phyloP scores from a whole-genome alignment of 2,797 vertebrate species.

The Enteromius mattozi region DNA sequence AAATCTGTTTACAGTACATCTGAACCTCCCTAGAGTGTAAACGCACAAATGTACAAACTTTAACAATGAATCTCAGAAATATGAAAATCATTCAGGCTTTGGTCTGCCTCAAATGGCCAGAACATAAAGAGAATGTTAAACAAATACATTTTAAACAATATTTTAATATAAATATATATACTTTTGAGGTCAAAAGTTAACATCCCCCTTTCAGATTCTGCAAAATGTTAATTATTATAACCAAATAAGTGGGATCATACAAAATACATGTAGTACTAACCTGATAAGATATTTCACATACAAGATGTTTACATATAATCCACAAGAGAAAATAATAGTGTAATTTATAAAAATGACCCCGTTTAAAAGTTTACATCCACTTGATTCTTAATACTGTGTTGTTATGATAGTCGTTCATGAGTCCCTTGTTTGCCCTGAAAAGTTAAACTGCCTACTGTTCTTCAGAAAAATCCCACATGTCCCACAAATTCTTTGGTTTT shows the following conservation, averaged over 20 bases:
- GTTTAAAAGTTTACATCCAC: neutral
- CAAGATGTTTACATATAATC: no score
- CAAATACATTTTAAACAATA: neutral
- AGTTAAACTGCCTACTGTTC: neutral
- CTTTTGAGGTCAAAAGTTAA: neutral
- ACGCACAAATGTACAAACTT: neutral
- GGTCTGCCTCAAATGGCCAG: neutral
- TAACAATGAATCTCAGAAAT: neutral
- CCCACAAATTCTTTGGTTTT: no score
- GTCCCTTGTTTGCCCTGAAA: neutral
- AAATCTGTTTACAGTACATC: neutral
- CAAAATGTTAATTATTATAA: neutral
- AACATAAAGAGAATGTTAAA: neutral
- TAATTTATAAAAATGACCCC: neutral
- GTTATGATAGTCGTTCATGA: no score
- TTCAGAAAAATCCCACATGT: no score
- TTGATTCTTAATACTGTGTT: no score
- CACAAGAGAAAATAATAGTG: neutral
- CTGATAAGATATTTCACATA: no score
- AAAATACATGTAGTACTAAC: no score
- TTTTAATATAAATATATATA: neutral
- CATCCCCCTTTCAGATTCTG: neutral
- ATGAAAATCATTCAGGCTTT: neutral
- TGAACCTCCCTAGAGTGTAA: neutral
- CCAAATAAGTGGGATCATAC: neutral